Percentiles rank a stretch among this genome's conserved stretches.
Conservation (phyloP, 2,888 invertebrate species). For the Thelaira solivaga region DNA sequence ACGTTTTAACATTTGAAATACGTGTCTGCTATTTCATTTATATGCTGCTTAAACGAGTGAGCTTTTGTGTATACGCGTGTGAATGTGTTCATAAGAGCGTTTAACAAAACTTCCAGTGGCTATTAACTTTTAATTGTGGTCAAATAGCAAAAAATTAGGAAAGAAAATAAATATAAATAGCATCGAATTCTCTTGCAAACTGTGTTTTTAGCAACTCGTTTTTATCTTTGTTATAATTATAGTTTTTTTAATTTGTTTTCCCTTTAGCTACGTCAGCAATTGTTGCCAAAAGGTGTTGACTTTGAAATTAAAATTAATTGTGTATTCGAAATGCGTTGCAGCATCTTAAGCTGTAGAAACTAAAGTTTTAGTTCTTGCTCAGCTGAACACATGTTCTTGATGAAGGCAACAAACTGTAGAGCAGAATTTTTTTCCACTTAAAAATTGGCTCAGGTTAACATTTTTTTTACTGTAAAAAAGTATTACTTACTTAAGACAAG, state of each 20-base stretch:
- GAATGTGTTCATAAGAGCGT: conserved; percentile 12
- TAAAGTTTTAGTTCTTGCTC: neutral
- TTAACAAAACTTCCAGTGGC: conserved; percentile 56
- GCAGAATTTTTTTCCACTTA: neutral
- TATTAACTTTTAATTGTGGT: conserved; percentile 64
- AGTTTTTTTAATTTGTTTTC: neutral
- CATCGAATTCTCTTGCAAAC: neutral
- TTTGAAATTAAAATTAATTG: conserved; percentile 74
- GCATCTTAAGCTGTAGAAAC: neutral
- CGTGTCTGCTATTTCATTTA: conserved; percentile 39
- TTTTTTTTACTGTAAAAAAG: conserved; percentile 8
- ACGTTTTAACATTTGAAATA: conserved; percentile 58
- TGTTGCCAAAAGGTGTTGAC: conserved; percentile 70
- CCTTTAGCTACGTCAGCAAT: neutral
- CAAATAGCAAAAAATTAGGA: conserved; percentile 34
- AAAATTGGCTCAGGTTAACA: conserved; percentile 40
- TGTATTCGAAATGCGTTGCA: conserved; percentile 71
- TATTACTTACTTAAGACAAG: neutral
- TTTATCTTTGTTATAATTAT: conserved; percentile 45
- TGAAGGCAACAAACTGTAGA: neutral
- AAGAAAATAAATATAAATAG: conserved; percentile 11
- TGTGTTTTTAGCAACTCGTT: conserved; percentile 31
- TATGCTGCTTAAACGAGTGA: neutral
- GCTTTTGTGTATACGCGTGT: neutral
- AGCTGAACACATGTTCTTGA: neutral